Evolutionary conservation across 2,888 invertebrate genomes (phyloP).

Genomic region (Drosophila helvetica): DNA sequence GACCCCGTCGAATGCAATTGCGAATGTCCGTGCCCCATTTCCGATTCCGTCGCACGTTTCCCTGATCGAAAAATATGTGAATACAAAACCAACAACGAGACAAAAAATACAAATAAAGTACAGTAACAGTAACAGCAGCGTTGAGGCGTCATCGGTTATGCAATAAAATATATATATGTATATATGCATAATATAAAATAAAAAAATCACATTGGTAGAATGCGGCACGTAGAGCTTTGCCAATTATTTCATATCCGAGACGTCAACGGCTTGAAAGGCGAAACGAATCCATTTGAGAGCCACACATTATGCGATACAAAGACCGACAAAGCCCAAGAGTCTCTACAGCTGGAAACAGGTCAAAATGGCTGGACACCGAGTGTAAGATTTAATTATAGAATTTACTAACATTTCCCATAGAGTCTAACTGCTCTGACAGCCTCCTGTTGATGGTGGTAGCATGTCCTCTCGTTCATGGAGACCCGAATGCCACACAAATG

Average conservation of each 20-base stretch:
- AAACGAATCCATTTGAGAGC: slow-evolving; percentile 21
- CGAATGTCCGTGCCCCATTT: slow-evolving; percentile 45
- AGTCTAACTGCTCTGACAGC: not conserved
- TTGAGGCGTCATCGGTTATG: slow-evolving; percentile 16
- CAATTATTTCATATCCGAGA: slow-evolving; percentile 3
- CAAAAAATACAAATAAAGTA: not conserved
- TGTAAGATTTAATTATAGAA: not conserved
- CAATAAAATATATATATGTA: slow-evolving; percentile 11
- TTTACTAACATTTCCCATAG: not conserved
- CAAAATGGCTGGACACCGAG: not conserved
- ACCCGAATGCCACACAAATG: no score
- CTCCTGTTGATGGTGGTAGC: not conserved
- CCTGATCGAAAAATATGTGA: slow-evolving; percentile 34
- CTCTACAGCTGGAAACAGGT: not conserved
- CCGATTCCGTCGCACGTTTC: slow-evolving; percentile 38
- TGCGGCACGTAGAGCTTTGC: slow-evolving; percentile 18
- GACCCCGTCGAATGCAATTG: slow-evolving; percentile 20
- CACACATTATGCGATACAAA: not conserved
- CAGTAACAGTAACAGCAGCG: not conserved
- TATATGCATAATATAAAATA: no score
- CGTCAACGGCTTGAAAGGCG: slow-evolving; percentile 6
- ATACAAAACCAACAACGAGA: not conserved
- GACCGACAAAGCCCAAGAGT: not conserved
- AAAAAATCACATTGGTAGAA: slow-evolving; percentile 6
- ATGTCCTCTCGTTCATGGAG: not conserved